A percentile compares a stretch with the other conserved stretches of the same genome.
These are phyloP conservation scores for Lamprotornis superbus DNA, from an alignment of 2,113 vertebrate genomes.

Conservation along the genomic window DNA sequence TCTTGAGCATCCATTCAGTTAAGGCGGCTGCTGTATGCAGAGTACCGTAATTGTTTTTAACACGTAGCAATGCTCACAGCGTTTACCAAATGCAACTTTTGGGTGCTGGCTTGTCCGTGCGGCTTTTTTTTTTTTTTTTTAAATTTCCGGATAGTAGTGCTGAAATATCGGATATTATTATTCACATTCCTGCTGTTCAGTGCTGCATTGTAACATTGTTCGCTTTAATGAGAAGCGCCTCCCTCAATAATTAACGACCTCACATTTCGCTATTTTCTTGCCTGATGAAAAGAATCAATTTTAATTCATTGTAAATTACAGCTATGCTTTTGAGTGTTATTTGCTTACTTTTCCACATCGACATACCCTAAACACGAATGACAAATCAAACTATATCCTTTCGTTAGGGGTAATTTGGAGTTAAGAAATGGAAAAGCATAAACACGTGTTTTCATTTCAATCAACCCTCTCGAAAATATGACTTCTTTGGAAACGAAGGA, in stretches of 20 bases:
- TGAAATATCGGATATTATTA: constrained; percentile 70
- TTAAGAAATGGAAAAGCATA: constrained; percentile 15
- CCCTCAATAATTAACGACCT: constrained; percentile 83
- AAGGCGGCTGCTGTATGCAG: constrained; percentile 34
- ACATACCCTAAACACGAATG: constrained; percentile 47
- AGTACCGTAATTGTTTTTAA: constrained; percentile 65
- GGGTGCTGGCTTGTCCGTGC: constrained; percentile 20
- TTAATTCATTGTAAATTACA: constrained; percentile 84
- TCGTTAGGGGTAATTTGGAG: constrained; percentile 49
- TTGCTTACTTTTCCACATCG: constrained; percentile 72
- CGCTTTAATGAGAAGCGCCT: constrained; percentile 79
- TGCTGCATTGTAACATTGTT: constrained; percentile 77
- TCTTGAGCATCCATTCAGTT: constrained; percentile 54
- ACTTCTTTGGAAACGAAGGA: constrained; percentile 23
- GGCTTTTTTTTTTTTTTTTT: neutral
- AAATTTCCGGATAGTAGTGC: constrained; percentile 56
- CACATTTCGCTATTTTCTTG: constrained; percentile 84
- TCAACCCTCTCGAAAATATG: neutral
- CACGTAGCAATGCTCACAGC: constrained; percentile 32
- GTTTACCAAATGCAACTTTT: constrained; percentile 65
- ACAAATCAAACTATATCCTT: constrained; percentile 52
- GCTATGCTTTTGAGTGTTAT: constrained; percentile 78
- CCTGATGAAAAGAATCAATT: constrained; percentile 87
- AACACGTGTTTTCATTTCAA: constrained; percentile 50
- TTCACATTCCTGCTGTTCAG: constrained; percentile 71